phyloP scores from a whole-genome alignment of 2,797 vertebrate species.

The Lepilemur septentrionalis region DNA sequence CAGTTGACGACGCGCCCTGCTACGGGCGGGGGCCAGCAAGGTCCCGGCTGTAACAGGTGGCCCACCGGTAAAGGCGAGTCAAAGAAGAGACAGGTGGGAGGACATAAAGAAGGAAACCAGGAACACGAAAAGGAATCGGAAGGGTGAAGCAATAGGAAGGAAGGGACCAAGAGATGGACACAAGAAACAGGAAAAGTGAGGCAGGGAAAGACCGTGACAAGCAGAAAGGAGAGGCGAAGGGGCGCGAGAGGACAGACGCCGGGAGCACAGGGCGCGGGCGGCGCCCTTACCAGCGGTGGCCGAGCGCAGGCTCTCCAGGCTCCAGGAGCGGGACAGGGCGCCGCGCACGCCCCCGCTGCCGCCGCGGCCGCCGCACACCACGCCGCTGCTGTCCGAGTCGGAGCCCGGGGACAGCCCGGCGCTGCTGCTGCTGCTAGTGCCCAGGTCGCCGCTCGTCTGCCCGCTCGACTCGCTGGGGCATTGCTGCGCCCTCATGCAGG shows the following conservation, averaged over 20 bases:
- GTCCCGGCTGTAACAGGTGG: neutral
- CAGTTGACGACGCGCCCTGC: neutral
- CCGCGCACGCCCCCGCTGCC: conserved; percentile 88
- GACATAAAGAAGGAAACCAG: neutral
- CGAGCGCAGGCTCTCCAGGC: conserved; percentile 96
- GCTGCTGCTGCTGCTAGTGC: conserved; percentile 89
- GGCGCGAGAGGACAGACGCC: neutral
- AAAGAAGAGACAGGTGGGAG: neutral
- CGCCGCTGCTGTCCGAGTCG: conserved; percentile 92
- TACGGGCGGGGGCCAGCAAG: neutral
- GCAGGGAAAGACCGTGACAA: neutral
- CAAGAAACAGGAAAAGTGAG: neutral
- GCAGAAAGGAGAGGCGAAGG: neutral
- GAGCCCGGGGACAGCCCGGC: conserved; percentile 93
- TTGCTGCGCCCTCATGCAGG: conserved; percentile 91
- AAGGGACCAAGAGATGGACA: neutral
- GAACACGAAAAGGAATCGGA: neutral
- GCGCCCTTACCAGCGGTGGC: conserved; percentile 93
- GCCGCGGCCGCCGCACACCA: conserved; percentile 86
- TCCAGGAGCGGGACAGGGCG: conserved; percentile 94
- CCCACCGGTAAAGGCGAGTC: neutral
- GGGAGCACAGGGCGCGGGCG: neutral
- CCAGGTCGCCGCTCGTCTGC: conserved; percentile 90
- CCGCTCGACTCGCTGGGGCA: conserved; percentile 90
- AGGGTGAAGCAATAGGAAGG: neutral